phyloP scores from a whole-genome alignment of 2,113 vertebrate genomes.

The Lates calcarifer region DNA sequence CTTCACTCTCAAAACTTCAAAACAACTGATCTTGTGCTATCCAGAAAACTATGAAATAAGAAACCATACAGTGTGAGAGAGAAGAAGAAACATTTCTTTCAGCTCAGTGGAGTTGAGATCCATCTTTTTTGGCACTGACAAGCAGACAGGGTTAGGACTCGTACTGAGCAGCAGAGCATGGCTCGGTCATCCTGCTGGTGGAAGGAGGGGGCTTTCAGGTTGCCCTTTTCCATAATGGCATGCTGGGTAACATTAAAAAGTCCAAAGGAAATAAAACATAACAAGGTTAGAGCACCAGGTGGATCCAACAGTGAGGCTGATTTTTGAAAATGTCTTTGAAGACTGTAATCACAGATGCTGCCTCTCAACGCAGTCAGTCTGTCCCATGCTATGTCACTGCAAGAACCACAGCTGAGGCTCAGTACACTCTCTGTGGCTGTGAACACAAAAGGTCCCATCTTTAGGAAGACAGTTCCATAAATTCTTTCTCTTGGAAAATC shows the following conservation, averaged over 20 bases:
- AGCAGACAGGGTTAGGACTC: constrained; percentile 46
- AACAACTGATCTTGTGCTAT: constrained; percentile 42
- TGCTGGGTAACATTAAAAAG: constrained; percentile 66
- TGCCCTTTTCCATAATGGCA: constrained; percentile 67
- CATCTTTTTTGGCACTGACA: constrained; percentile 57
- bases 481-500: constrained; percentile 12
- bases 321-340: constrained; percentile 70
- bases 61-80: constrained; percentile 6
- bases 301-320: constrained; percentile 63
- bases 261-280: constrained; percentile 69
- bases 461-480: constrained; percentile 22
- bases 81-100: constrained; percentile 49
- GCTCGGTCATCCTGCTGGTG: constrained; percentile 45
- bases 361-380: constrained; percentile 55
- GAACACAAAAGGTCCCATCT: constrained; percentile 15
- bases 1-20: constrained; percentile 32
- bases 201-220: constrained; percentile 50
- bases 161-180: constrained; percentile 37
- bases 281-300: constrained; percentile 56
- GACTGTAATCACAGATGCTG: constrained; percentile 54
- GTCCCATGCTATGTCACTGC: constrained; percentile 34
- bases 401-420: constrained; percentile 27
- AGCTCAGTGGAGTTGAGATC: constrained; percentile 34
- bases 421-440: constrained; percentile 1
- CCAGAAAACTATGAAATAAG: constrained; percentile 49